Base-by-base conservation (phyloP, 30 jellyfish, hydroid and myxozoan genomes). In the Morbakka virulenta region DNA sequence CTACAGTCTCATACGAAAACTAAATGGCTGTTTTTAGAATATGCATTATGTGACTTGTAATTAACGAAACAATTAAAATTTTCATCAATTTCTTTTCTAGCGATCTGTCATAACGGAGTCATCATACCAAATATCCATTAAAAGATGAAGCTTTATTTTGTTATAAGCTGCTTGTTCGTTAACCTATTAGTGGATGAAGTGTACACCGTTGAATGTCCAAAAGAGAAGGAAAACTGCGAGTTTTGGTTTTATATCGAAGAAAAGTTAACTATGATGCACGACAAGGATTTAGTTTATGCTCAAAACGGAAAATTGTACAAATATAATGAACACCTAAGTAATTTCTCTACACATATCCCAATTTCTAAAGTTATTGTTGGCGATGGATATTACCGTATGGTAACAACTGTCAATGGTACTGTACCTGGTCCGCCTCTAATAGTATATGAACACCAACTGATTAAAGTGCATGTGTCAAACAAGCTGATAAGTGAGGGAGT, bases 241-340 rank as follows among this genome's bases (percentile, higher is more conserved):
- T 73, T 22, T 73, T 83, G 95, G 95, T 53, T 83, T 27, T 30
- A 25, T 30, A 57, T 83, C 22, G 47, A 62, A 30, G 95, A 83
- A 65, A 63, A 52, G 51, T 50, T 83, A 47, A 83, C 95, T 2
- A 83, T 83, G 95, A 83, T 83, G 21, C 57, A 28, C 32, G 35
- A 75, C 23, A 74, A 83, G 50, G 91, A 83, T 76, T 69, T 83
- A 20, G 95, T 83, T 21, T 83, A 76, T 28, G 91, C 91, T 26
- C 79, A 74, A 2, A 64, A 74, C n/a, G 91, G 91, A 20, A 73
- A 47, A 35, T 67, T 83, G 9, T 83, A 83, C 48, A 25, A 25
- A 29, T 83, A 76, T 48, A 62, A 83, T 36, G 95, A 83, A 29
- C n/a, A n/a, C n/a, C n/a, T n/a, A n/a, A 22, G 76, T 1, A 73